Evolutionary conservation across 1,140 invertebrate species (phyloP), one percentile per base, ranked within the genome.

Genomic region (Sweltsa coloradensis): DNA sequence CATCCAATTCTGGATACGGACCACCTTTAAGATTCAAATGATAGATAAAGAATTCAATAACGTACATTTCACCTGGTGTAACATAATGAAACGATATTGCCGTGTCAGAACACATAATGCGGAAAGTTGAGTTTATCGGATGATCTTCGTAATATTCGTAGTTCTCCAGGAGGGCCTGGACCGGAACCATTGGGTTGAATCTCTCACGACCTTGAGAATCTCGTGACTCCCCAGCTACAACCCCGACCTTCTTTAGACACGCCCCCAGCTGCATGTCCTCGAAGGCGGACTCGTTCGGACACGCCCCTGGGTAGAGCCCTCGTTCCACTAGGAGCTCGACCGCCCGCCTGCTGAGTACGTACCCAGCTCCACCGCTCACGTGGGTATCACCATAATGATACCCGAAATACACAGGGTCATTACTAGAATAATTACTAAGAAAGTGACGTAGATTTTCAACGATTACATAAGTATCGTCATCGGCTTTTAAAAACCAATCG

Each of bases 401-500:
- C 0, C 91, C 91, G 58, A 92, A 93, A 60, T 93, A 93, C 1
- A 92, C 70, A 0, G 89, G 81, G 2, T 81, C 74, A 1, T 69
- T 70, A 4, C 79, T 63, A 56, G 77, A 76, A 54, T 89, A 78
- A 2, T 78, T 70, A 22, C 79, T 75, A 13, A 96, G 62, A 81
- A 96, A 85, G 57, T 86, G 89, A 25, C 91, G 72, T 27, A 96
- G 67, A 67, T 95, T 96, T 65, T 96, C 91, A 2, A 95, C 76
- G 45, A 95, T 75, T 26, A 91, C 85, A 63, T 89, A 94, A 67
- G 91, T 94, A 60, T 96, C 91, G 65, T 94, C 91, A 60, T 96
- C 91, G 23, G 90, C 90, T 66, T 96, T 96, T 50, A 95, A 68
- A 62, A 93, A 93, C 89, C 89, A 95, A 64, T 95, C 91, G 11